phyloP scores from a whole-genome alignment of 64 coral and sea anemone species.

The Catalaphyllia jardinei region DNA sequence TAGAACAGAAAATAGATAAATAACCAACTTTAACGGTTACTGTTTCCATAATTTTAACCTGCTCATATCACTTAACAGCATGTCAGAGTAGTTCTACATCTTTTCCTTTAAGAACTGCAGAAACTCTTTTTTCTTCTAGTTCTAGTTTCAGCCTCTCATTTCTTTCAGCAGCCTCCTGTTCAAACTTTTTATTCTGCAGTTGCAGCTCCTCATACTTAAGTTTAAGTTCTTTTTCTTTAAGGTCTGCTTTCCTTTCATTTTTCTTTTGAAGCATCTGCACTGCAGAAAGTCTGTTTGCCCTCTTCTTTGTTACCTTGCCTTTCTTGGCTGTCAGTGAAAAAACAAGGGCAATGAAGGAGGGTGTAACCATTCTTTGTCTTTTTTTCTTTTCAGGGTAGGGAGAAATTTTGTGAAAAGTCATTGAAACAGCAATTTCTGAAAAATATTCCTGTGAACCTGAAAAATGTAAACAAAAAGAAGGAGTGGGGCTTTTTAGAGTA shows the following conservation, averaged over 20 bases:
- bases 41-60: conserved; percentile 25
- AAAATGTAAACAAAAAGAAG: too few species aligned
- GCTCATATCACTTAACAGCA: neutral
- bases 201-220: conserved; percentile 22
- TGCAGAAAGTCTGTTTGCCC: conserved; percentile 12
- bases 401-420: too few species aligned
- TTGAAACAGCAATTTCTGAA: too few species aligned
- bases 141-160: conserved; percentile 13
- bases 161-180: conserved; percentile 25
- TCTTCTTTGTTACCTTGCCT: conserved; percentile 26
- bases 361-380: conserved; percentile 5
- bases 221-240: conserved; percentile 23
- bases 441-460: too few species aligned
- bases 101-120: neutral
- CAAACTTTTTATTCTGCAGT: conserved; percentile 29
- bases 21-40: conserved; percentile 34
- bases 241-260: conserved; percentile 25
- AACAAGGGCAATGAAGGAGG: conserved; percentile 11
- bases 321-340: conserved; percentile 19
- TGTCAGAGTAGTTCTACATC: neutral
- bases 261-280: conserved; percentile 16
- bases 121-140: conserved; percentile 29
- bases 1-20: conserved; percentile 38
- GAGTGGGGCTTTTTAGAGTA: too few species aligned
- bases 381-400: neutral